Percentiles rank a stretch among this genome's conserved stretches.
Evolutionary conservation across 30 jellyfish, hydroid and myxozoan species (phyloP).

Genomic region (Turritopsis dohrnii): DNA sequence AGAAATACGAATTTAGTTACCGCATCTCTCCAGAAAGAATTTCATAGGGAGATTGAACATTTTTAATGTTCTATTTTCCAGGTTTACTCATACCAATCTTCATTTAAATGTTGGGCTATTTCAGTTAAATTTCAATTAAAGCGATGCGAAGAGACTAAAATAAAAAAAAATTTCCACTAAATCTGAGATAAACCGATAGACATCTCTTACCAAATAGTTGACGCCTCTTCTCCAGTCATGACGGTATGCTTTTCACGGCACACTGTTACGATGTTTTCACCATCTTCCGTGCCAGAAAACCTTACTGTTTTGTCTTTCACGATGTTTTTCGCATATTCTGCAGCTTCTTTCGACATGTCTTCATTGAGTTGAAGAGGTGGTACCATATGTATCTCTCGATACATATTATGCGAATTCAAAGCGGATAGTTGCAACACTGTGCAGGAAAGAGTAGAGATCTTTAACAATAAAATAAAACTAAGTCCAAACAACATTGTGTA

Average conservation of each 20-base stretch:
- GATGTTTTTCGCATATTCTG: conserved; percentile 74
- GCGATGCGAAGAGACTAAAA: not conserved
- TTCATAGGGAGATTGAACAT: too few species aligned
- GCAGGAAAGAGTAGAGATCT: not conserved
- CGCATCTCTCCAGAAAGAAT: not conserved
- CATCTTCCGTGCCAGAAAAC: conserved; percentile 89
- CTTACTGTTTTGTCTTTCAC: conserved; percentile 64
- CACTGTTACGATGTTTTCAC: conserved; percentile 92
- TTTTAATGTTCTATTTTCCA: too few species aligned
- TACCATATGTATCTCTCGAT: conserved; percentile 61
- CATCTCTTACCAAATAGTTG: conserved; percentile 63
- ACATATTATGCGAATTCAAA: conserved; percentile 71
- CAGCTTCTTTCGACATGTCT: conserved; percentile 83
- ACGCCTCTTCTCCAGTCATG: conserved; percentile 91
- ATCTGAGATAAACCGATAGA: not conserved
- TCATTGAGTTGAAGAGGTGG: conserved; percentile 51
- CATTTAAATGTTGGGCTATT: too few species aligned
- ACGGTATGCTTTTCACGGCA: conserved; percentile 55
- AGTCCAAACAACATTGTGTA: too few species aligned
- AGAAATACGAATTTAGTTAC: not conserved
- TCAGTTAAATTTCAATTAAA: too few species aligned
- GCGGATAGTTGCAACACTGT: conserved; percentile 66
- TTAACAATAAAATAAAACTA: too few species aligned
- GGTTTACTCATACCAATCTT: too few species aligned
- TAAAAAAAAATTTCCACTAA: not conserved